These are phyloP conservation scores for Pelodiscus sinensis DNA, from an alignment of 2,113 vertebrate species.

Conservation along the genomic window DNA sequence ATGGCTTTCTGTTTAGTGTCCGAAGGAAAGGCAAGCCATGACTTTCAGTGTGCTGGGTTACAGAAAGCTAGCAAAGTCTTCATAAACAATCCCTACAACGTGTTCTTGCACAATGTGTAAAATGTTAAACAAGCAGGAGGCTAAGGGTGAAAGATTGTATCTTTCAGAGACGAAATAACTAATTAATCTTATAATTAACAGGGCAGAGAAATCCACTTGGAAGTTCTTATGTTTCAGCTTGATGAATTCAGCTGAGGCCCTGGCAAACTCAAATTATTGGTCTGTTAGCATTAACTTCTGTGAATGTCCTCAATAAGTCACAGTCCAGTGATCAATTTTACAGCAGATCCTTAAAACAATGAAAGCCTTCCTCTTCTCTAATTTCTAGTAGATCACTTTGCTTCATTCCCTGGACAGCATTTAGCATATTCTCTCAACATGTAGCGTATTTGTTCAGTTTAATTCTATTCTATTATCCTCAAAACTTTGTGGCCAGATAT, in stretches of 20 bases:
- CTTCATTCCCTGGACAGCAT: neutral
- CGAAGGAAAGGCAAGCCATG: neutral
- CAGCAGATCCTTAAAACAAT: neutral
- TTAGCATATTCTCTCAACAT: neutral
- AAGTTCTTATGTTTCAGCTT: neutral
- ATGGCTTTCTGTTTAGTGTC: neutral
- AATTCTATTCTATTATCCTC: neutral
- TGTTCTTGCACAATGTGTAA: neutral
- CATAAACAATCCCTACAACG: neutral
- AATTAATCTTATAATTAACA: neutral
- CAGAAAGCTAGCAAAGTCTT: rapidly evolving
- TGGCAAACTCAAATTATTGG: rapidly evolving
- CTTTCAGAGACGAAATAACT: neutral
- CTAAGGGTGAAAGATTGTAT: neutral
- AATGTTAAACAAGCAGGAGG: rapidly evolving
- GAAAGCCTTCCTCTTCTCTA: neutral
- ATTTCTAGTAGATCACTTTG: neutral
- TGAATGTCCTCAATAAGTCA: neutral
- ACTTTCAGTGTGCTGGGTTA: neutral
- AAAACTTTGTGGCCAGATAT: neutral
- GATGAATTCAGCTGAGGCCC: neutral
- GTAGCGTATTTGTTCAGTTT: rapidly evolving
- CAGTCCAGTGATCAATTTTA: neutral
- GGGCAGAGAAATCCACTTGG: neutral
- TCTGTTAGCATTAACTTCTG: neutral